Conservation (phyloP, 2,797 vertebrate species). For the Cyclura pinguis region DNA sequence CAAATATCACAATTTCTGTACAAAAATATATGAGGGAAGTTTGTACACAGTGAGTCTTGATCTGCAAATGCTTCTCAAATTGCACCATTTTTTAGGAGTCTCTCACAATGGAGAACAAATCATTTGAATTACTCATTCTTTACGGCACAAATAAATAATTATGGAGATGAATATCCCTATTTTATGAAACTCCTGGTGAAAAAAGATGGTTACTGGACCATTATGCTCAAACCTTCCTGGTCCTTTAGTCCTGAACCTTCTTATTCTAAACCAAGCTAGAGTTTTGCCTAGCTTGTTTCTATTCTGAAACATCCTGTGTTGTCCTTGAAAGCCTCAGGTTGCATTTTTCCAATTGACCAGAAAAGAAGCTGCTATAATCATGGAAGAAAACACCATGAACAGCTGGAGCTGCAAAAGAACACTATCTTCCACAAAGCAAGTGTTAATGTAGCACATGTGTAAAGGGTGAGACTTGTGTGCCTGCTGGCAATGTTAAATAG, state of each 20-base stretch:
- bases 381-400: constrained; percentile 27
- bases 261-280: not conserved
- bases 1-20: too few species aligned
- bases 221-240: not conserved
- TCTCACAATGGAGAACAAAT: too few species aligned
- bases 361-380: not conserved
- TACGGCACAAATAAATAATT: too few species aligned
- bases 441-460: constrained; percentile 26
- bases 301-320: not conserved
- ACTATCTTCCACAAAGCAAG: constrained; percentile 42
- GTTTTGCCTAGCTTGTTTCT: not conserved
- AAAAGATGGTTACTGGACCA: not conserved
- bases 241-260: not conserved
- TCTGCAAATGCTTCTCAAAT: too few species aligned
- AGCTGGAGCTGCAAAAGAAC: constrained; percentile 25
- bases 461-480: constrained; percentile 10
- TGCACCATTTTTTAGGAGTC: too few species aligned
- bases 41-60: too few species aligned
- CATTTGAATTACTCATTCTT: too few species aligned
- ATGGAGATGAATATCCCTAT: not conserved
- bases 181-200: not conserved
- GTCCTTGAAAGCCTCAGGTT: not conserved
- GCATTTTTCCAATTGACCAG: constrained; percentile 20
- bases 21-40: too few species aligned
- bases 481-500: constrained; percentile 32